These are phyloP conservation scores for Noctua janthina DNA, from an alignment of 2,888 invertebrate genomes.

Conservation along the genomic window DNA sequence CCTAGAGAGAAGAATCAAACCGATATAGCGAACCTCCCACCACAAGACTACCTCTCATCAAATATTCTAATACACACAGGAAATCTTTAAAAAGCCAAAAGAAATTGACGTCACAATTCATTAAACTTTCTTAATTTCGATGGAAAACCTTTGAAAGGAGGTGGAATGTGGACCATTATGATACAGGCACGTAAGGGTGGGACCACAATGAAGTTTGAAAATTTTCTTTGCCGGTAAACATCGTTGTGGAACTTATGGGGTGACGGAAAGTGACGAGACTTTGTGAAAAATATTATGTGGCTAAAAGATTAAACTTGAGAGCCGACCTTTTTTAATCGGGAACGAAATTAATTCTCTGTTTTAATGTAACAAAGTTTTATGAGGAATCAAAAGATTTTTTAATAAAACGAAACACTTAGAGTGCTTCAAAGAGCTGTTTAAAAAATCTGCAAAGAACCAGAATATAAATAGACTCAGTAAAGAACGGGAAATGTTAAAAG, in stretches of 20 bases:
- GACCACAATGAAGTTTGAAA: slow-evolving; percentile 55
- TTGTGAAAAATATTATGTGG: slow-evolving; percentile 47
- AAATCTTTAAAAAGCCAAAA: slow-evolving; percentile 53
- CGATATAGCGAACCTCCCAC: slow-evolving; percentile 7
- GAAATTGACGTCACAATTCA: slow-evolving; percentile 65
- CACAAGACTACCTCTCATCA: slow-evolving; percentile 43
- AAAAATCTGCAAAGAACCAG: not conserved
- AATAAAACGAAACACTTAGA: slow-evolving; percentile 7
- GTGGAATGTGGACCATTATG: slow-evolving; percentile 65
- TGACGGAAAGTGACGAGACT: slow-evolving; percentile 46
- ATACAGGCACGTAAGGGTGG: slow-evolving; percentile 53
- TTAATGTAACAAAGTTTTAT: slow-evolving; percentile 22
- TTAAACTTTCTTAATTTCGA: slow-evolving; percentile 76
- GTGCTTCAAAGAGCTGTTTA: not conserved
- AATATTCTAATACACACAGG: slow-evolving; percentile 57
- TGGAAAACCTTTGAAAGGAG: slow-evolving; percentile 65
- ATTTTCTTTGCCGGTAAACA: slow-evolving; percentile 51
- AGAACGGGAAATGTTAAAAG: not conserved
- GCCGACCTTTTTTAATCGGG: slow-evolving; percentile 31
- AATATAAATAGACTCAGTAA: not conserved
- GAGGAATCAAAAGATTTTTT: slow-evolving; percentile 14
- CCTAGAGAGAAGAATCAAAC: slow-evolving; percentile 43
- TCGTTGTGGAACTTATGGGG: slow-evolving; percentile 19
- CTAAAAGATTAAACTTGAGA: slow-evolving; percentile 48
- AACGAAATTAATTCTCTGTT: slow-evolving; percentile 35